Percentiles rank a stretch among this genome's conserved stretches.
These are phyloP conservation scores for Linnaemya vulpina DNA, from an alignment of 2,888 invertebrate species.

Conservation along the genomic window DNA sequence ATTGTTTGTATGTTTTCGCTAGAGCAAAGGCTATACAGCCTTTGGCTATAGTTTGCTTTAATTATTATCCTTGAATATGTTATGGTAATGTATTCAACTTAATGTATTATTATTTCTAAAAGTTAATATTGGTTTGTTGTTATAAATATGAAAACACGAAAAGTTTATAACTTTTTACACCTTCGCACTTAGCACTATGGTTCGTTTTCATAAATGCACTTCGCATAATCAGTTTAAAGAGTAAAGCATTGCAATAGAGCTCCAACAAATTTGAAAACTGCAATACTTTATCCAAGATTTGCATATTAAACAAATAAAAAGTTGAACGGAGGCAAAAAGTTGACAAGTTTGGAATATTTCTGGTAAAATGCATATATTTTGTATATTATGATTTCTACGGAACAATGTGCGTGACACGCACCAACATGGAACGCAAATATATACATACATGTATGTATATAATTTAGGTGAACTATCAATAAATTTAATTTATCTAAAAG, in stretches of 20 bases:
- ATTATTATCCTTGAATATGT: conserved; percentile 26
- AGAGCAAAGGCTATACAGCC: too few species aligned
- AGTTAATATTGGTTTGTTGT: conserved; percentile 51
- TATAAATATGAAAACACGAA: conserved; percentile 59
- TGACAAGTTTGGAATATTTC: too few species aligned
- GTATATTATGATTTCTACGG: too few species aligned
- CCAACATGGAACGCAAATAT: too few species aligned
- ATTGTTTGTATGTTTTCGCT: conserved; percentile 13
- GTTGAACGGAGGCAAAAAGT: too few species aligned
- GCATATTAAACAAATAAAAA: too few species aligned
- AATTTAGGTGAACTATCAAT: too few species aligned
- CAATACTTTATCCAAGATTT: not conserved
- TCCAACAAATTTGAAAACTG: not conserved
- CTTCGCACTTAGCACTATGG: conserved; percentile 3
- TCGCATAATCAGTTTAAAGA: not conserved
- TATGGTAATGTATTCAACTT: conserved; percentile 39
- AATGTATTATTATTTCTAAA: not conserved
- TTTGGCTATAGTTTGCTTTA: conserved; percentile 36
- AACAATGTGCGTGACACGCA: too few species aligned
- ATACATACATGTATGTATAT: too few species aligned
- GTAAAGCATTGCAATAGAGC: not conserved
- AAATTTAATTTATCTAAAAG: too few species aligned
- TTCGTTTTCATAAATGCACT: conserved; percentile 43
- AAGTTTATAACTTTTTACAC: not conserved
- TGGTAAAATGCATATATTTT: too few species aligned